phyloP scores from a whole-genome alignment of 37 sponge, comb jelly and placozoan species.

The Bolinopsis microptera region DNA sequence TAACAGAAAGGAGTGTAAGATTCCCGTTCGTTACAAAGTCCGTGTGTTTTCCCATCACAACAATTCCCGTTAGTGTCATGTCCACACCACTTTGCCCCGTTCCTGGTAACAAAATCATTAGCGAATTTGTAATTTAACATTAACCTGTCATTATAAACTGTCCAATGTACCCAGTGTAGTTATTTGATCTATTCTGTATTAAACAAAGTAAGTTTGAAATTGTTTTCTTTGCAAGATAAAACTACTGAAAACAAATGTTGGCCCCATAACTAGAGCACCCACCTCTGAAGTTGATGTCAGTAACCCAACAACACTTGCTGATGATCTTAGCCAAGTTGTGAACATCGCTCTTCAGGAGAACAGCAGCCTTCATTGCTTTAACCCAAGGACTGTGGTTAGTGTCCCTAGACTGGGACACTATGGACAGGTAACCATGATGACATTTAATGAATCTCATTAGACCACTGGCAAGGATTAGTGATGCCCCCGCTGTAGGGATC shows the following conservation, averaged over 20 bases:
- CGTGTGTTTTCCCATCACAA: conserved; percentile 63
- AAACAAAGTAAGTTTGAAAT: no score
- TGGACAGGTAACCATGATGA: conserved; percentile 65
- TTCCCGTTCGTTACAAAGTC: conserved; percentile 56
- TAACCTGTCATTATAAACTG: no score
- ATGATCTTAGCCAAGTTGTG: conserved; percentile 53
- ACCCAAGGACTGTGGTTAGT: conserved; percentile 48
- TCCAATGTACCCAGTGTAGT: no score
- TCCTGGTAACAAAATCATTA: no score
- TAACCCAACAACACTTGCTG: conserved; percentile 59
- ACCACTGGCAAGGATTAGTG: conserved; percentile 57
- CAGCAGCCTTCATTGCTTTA: conserved; percentile 60
- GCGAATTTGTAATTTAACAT: no score
- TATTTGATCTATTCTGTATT: no score
- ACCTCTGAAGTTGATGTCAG: conserved; percentile 57
- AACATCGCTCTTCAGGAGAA: conserved; percentile 20
- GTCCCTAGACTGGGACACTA: conserved; percentile 46
- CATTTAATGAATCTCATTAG: conserved; percentile 62
- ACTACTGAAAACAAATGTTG: no score
- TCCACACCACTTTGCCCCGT: conserved; percentile 7
- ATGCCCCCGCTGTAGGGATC: conserved; percentile 52
- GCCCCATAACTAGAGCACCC: no score
- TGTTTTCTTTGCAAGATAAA: no score
- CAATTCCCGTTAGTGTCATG: conserved; percentile 47
- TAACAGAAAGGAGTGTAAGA: conserved; percentile 23